Evolutionary conservation across 2,113 vertebrate genomes (phyloP).

Genomic region (Alethe castanea): DNA sequence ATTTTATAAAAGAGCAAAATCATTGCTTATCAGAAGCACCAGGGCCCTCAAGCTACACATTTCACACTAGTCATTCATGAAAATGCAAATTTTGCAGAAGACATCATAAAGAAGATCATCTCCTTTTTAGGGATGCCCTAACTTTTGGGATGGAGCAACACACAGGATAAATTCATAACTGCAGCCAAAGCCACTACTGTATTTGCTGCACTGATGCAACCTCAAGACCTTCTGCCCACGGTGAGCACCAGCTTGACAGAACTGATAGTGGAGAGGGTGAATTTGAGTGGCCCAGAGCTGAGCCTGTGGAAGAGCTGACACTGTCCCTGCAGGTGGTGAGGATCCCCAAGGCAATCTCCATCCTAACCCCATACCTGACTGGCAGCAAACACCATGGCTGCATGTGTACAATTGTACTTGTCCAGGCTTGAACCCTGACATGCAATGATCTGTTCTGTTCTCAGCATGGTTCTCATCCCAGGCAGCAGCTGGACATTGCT

Average conservation of each 20-base stretch:
- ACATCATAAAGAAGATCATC: background rate
- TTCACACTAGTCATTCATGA: background rate
- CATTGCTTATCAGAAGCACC: background rate
- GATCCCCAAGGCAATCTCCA: background rate
- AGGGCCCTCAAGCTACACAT: fast-evolving
- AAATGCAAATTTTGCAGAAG: background rate
- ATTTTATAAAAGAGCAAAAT: background rate
- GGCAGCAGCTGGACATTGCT: background rate
- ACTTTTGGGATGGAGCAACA: background rate
- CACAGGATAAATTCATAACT: background rate
- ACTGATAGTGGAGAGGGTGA: background rate
- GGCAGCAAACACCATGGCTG: background rate
- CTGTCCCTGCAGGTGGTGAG: background rate
- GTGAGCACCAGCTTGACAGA: background rate
- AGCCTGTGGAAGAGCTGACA: background rate
- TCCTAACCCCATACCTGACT: background rate
- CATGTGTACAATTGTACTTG: background rate
- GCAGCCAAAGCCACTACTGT: background rate
- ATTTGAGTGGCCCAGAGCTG: background rate
- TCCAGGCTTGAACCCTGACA: background rate
- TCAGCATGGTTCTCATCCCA: background rate
- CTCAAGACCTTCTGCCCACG: fast-evolving
- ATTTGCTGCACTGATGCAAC: background rate
- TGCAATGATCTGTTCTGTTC: background rate
- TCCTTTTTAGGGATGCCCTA: background rate